Evolutionary conservation across 2,888 invertebrate genomes (phyloP).

Genomic region (Hyalella azteca): DNA sequence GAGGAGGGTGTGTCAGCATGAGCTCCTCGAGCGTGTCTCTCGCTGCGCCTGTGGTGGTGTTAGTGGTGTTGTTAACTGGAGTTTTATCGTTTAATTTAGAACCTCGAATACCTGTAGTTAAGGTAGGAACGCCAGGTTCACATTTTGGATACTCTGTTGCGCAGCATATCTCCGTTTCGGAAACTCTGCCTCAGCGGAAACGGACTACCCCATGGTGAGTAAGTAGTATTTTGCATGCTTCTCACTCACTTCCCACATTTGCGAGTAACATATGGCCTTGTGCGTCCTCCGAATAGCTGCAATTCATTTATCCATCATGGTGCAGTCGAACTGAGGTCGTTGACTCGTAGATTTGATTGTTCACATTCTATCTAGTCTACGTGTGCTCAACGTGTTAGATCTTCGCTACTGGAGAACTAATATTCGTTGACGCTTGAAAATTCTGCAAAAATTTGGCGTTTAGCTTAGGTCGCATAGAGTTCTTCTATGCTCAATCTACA

Average conservation of each 20-base stretch:
- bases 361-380: too few species aligned
- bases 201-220: slow-evolving; percentile 31
- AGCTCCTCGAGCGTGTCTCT: slow-evolving; percentile 27
- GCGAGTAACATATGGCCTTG: slow-evolving; percentile 9
- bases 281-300: neutral
- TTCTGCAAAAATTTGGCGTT: too few species aligned
- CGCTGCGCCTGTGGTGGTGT: slow-evolving; percentile 21
- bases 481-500: too few species aligned
- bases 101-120: slow-evolving; percentile 23
- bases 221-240: slow-evolving; percentile 12
- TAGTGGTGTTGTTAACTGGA: slow-evolving; percentile 20
- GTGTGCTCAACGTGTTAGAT: too few species aligned
- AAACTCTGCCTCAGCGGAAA: slow-evolving; percentile 4
- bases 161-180: slow-evolving; percentile 13
- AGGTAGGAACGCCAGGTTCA: neutral
- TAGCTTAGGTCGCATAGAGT: too few species aligned
- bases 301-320: too few species aligned
- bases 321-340: too few species aligned
- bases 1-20: slow-evolving; percentile 16
- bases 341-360: too few species aligned
- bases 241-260: neutral
- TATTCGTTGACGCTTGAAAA: too few species aligned
- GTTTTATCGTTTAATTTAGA: slow-evolving; percentile 35
- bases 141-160: slow-evolving; percentile 33
- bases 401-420: too few species aligned